Evolutionary conservation across 2,113 vertebrate genomes (phyloP), one percentile per base, ranked within the genome.

Genomic region (Rhineura floridana): DNA sequence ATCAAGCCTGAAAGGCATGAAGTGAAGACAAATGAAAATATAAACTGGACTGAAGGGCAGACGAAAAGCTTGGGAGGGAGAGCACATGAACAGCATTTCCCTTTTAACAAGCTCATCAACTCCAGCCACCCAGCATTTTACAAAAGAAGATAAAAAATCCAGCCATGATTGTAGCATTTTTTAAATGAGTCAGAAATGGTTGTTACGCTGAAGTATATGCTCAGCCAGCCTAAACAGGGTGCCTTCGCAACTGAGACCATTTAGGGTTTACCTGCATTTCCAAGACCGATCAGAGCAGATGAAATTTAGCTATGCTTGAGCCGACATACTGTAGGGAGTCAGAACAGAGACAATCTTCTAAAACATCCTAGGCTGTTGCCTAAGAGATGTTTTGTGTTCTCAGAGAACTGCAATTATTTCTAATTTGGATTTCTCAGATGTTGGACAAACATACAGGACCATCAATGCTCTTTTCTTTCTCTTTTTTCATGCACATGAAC

Each of bases 1-100:
- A 89, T 86, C 82, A 11, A 91, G 81, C 48, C 91, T 91, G 79
- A 83, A 52, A 84, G 89, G 84, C 93, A 87, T 1, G 83, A 59
- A 83, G 87, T 86, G 82, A 2, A 93, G 85, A 90, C 85, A 90
- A 88, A 87, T 1, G 81, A 33, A 86, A 81, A 89, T 70, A 8
- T 21, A 44, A 90, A 39, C 89, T 10, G 0, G 15, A 0, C 50
- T 0, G 73, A 78, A 85, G 85, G 91, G 7, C 84, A 85, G n/a
- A n/a, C 21, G 69, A 50, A 0, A 19, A 79, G 89, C 90, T 85
- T 70, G 1, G 81, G 50, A n/a, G 83, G 86, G 83, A 86, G 80
- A 81, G 21, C 0, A 48, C n/a, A 48, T 90, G 87, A 91, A 90
- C 7, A 9, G 25, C 1, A 25, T 70, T 91, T 90, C 88, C 91